Evolutionary conservation across 2,888 invertebrate species (phyloP).

Genomic region (Gryllus longicercus): DNA sequence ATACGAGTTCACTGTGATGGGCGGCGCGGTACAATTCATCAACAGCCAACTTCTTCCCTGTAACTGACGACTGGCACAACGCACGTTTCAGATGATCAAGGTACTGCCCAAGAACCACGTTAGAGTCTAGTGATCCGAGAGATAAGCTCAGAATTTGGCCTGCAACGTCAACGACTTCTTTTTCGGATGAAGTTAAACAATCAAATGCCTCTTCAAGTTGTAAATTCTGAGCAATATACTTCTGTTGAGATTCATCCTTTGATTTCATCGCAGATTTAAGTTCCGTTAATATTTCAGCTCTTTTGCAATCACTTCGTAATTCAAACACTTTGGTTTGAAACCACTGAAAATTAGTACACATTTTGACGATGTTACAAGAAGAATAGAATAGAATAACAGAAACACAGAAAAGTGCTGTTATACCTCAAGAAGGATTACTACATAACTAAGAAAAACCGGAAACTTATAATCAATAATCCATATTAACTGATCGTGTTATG

Average conservation of each 20-base stretch:
- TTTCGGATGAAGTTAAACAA: constrained; percentile 57
- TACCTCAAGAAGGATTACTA: no score
- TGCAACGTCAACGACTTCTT: constrained; percentile 41
- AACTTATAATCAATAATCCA: no score
- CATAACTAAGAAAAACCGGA: no score
- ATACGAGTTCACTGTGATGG: background rate
- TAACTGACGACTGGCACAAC: constrained; percentile 58
- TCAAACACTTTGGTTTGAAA: constrained; percentile 25
- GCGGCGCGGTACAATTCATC: constrained; percentile 54
- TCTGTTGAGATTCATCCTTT: constrained; percentile 22
- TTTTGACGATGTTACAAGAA: no score
- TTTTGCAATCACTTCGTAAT: constrained; percentile 29
- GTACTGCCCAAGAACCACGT: constrained; percentile 59
- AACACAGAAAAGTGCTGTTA: no score
- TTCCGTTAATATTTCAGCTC: constrained; percentile 30
- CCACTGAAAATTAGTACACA: constrained; percentile 30
- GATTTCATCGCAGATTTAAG: constrained; percentile 29
- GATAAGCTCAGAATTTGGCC: no score
- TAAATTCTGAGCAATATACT: constrained; percentile 25
- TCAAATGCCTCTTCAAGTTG: constrained; percentile 52
- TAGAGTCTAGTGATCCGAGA: constrained; percentile 55
- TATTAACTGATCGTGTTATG: no score
- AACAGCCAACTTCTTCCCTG: constrained; percentile 62
- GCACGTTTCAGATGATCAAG: constrained; percentile 59
- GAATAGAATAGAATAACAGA: no score